Evolutionary conservation across 2,113 vertebrate genomes (phyloP).

Genomic region (Podilymbus podiceps): DNA sequence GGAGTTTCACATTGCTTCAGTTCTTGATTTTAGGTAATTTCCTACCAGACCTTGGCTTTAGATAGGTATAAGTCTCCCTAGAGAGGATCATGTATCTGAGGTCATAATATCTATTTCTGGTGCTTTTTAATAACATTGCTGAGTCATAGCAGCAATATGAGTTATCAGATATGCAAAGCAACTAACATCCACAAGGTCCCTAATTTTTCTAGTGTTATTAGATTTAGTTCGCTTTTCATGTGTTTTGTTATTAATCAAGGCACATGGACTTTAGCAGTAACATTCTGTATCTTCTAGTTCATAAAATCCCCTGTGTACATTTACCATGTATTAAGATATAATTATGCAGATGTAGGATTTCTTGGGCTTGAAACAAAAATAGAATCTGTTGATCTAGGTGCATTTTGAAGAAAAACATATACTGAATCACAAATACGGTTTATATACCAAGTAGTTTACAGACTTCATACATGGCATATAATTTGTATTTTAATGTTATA

Average conservation of each 20-base stretch:
- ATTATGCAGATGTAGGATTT: background rate
- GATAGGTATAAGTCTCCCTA: background rate
- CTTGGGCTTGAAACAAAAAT: background rate
- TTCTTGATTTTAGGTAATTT: slow-evolving; percentile 28
- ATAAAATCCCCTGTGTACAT: background rate
- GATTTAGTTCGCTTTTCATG: background rate
- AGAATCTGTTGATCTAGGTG: background rate
- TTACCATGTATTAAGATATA: background rate
- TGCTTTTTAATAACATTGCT: background rate
- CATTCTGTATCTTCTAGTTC: background rate
- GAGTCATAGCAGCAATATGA: background rate
- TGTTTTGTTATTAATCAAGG: background rate
- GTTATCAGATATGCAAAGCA: background rate
- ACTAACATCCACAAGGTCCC: background rate
- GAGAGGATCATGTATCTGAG: background rate
- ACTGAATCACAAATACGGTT: background rate
- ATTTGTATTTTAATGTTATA: background rate
- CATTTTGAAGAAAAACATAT: background rate
- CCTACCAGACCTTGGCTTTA: slow-evolving; percentile 11
- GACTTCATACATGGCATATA: background rate
- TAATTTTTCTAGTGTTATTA: background rate
- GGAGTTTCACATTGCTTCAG: background rate
- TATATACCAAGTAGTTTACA: background rate
- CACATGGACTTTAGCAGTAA: background rate
- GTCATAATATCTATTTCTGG: background rate